Evolutionary conservation across 2,113 vertebrate genomes (phyloP), one percentile per base, ranked within the genome.

Genomic region (Leiothrix lutea): DNA sequence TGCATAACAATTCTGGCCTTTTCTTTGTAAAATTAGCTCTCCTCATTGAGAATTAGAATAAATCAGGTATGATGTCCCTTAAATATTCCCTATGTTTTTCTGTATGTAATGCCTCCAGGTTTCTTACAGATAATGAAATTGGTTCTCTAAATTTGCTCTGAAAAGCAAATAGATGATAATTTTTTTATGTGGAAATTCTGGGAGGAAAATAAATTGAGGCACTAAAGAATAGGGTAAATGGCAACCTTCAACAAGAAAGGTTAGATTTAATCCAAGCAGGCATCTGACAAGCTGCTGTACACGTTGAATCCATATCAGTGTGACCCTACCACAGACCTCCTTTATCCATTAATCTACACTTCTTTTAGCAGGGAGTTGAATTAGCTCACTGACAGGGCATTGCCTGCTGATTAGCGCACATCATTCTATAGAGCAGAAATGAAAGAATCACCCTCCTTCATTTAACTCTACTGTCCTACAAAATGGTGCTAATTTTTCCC

Each of bases 291-390:
- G 99, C 98, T 95, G 98, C 97, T 91, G 98, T 98, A 99, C 98
- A 98, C 97, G 98, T 98, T 97, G 98, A 98, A 98, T 98, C 98
- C 98, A 98, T 98, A 99, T 98, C 98, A 92, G 97, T 94, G 98
- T 99, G 99, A 99, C 99, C 99, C 98, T 98, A 98, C 96, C 98
- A 93, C 98, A 98, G 98, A 98, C 98, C 98, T 98, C 98, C 98
- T 99, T 99, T 99, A 99, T 99, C 99, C 99, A 98, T 99, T 99
- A 99, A 99, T 99, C 99, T 99, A 99, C 99, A 99, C 99, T 99
- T 99, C 99, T 98, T 98, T 98, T 98, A 98, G 98, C 98, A 98
- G 98, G 98, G 98, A 98, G 98, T 98, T 98, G 98, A 99, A 99
- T 99, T 99, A 99, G 99, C 98, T 98, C 98, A 98, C 98, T 98